Conservation (phyloP, 2,113 vertebrate genomes). For the Chroicocephalus ridibundus region DNA sequence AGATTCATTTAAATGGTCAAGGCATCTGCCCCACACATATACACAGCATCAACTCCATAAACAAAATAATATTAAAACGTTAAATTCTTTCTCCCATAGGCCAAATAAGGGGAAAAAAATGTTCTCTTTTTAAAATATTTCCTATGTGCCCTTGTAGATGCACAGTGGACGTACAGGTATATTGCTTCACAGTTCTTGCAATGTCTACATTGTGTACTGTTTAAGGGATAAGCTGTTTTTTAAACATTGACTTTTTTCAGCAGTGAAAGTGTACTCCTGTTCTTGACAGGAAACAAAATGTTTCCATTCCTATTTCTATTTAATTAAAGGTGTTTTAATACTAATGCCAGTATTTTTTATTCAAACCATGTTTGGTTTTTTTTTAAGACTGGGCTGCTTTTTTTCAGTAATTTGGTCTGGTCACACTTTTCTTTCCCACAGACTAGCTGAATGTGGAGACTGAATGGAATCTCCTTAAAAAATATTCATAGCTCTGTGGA, state of each 20-base stretch:
- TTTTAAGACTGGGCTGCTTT: background rate
- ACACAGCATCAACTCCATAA: background rate
- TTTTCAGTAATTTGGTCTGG: background rate
- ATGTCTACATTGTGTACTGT: background rate
- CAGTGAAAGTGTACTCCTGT: background rate
- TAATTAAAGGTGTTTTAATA: background rate
- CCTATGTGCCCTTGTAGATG: background rate
- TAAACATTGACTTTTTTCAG: background rate
- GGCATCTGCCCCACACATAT: too few relatives aligned
- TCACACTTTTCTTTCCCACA: background rate
- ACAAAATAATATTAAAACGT: background rate
- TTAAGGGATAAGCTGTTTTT: background rate
- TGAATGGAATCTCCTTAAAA: background rate
- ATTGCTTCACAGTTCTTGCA: background rate
- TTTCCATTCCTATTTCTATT: background rate
- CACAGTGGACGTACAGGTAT: background rate
- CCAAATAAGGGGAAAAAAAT: background rate
- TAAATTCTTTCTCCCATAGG: background rate
- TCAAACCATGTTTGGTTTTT: background rate
- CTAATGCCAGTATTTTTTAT: background rate
- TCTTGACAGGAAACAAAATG: background rate
- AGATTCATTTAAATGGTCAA: background rate
- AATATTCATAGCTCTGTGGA: background rate
- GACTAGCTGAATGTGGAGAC: background rate
- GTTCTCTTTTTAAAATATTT: background rate